Conservation (phyloP, 2,113 vertebrate species). For the Verasper variegatus region DNA sequence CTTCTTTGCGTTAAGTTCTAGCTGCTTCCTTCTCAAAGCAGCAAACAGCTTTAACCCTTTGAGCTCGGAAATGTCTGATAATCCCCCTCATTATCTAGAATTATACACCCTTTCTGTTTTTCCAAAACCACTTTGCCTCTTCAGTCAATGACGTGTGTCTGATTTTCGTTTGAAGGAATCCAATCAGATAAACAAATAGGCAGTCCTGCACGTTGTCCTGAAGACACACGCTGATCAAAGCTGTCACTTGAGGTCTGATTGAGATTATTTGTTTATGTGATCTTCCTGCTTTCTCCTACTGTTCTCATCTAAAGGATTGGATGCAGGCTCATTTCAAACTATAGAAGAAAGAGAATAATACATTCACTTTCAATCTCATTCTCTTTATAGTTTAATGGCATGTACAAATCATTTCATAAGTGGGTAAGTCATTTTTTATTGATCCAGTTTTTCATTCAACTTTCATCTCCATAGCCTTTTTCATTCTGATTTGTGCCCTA, state of each 20-base stretch:
- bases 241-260: slow-evolving; percentile 14
- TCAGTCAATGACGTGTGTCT: slow-evolving; percentile 17
- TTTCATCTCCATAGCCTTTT: slow-evolving; percentile 60
- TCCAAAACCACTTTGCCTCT: slow-evolving; percentile 37
- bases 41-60: slow-evolving; percentile 81
- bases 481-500: slow-evolving; percentile 62
- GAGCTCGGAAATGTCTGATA: slow-evolving; percentile 69
- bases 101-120: neutral
- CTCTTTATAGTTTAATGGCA: slow-evolving; percentile 52
- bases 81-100: slow-evolving; percentile 28
- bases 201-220: neutral
- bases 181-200: slow-evolving; percentile 40
- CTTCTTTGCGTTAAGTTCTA: slow-evolving; percentile 38
- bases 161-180: slow-evolving; percentile 1
- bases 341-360: slow-evolving; percentile 71
- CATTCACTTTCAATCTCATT: slow-evolving; percentile 57
- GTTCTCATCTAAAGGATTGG: slow-evolving; percentile 36
- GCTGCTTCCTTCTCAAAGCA: slow-evolving; percentile 51
- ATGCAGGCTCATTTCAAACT: slow-evolving; percentile 37
- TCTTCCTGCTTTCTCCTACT: slow-evolving; percentile 10
- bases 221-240: slow-evolving; percentile 44
- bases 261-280: slow-evolving; percentile 44
- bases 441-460: slow-evolving; percentile 61
- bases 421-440: slow-evolving; percentile 72
- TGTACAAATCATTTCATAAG: slow-evolving; percentile 60